These are phyloP conservation scores for Steromphala cineraria DNA, from an alignment of 2,888 invertebrate genomes.

Conservation along the genomic window DNA sequence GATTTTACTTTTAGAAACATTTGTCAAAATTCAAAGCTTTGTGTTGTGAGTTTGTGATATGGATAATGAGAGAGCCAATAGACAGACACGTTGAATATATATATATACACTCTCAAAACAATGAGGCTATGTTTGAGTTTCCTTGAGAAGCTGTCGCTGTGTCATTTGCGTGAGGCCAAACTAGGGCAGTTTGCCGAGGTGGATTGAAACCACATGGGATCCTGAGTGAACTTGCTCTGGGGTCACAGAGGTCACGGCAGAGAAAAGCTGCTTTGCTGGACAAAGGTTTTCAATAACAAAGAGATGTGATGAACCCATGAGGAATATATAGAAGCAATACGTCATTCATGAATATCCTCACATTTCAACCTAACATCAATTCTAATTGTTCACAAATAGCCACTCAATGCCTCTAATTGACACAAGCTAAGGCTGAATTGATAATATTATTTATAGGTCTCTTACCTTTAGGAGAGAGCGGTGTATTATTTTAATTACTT, in stretches of 20 bases:
- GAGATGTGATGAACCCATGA: not conserved
- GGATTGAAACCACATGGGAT: not conserved
- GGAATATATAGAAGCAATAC: not conserved
- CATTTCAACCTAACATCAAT: not conserved
- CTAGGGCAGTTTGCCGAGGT: not conserved
- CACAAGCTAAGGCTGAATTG: not conserved
- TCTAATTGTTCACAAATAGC: not conserved
- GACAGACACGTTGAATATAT: no score
- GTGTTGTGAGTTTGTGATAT: no score
- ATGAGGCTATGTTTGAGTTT: not conserved
- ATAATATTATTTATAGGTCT: not conserved
- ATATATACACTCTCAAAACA: not conserved
- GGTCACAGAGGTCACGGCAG: slow-evolving; percentile 4
- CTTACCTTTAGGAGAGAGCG: not conserved
- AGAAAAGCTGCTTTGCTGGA: not conserved
- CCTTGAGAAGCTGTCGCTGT: not conserved
- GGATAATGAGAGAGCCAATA: no score
- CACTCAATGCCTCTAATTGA: not conserved
- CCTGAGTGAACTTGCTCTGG: not conserved
- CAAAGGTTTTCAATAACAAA: slow-evolving; percentile 1
- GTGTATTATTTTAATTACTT: not conserved
- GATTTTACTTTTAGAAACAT: no score
- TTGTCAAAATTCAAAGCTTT: no score
- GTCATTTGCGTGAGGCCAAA: not conserved
- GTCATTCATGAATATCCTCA: not conserved